phyloP scores from a whole-genome alignment of 2,797 vertebrate species.

The Myotis pilosus region DNA sequence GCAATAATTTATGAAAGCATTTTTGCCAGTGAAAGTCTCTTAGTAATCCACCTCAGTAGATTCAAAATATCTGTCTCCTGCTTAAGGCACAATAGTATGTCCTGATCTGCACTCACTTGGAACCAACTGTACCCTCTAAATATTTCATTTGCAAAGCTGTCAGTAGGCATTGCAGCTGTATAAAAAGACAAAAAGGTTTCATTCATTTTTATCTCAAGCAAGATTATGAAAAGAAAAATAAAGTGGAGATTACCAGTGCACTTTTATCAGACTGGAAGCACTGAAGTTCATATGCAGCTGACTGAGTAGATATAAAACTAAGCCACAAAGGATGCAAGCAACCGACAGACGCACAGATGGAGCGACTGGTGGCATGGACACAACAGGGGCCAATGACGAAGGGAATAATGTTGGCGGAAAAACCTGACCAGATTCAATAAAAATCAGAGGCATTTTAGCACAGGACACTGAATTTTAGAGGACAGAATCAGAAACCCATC shows the following conservation, averaged over 20 bases:
- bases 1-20: conserved; percentile 27
- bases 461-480: conserved; percentile 77
- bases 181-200: conserved; percentile 41
- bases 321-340: conserved; percentile 61
- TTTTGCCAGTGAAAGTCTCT: background rate
- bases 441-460: conserved; percentile 77
- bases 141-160: conserved; percentile 63
- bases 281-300: conserved; percentile 66
- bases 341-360: conserved; percentile 78
- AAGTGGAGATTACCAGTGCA: background rate
- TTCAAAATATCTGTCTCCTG: conserved; percentile 32
- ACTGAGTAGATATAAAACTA: conserved; percentile 53
- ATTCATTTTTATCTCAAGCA: conserved; percentile 53
- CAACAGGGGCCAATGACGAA: conserved; percentile 76
- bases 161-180: conserved; percentile 30
- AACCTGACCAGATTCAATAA: conserved; percentile 78
- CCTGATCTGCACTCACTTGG: conserved; percentile 45
- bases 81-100: conserved; percentile 3
- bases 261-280: conserved; percentile 60
- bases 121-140: conserved; percentile 49
- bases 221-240: conserved; percentile 56
- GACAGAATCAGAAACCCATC: conserved; percentile 76
- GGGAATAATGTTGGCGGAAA: conserved; percentile 77
- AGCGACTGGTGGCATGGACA: conserved; percentile 79
- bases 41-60: conserved; percentile 1